Base-by-base conservation (phyloP, 2,888 invertebrate genomes). In the Agrypnus murinus region DNA sequence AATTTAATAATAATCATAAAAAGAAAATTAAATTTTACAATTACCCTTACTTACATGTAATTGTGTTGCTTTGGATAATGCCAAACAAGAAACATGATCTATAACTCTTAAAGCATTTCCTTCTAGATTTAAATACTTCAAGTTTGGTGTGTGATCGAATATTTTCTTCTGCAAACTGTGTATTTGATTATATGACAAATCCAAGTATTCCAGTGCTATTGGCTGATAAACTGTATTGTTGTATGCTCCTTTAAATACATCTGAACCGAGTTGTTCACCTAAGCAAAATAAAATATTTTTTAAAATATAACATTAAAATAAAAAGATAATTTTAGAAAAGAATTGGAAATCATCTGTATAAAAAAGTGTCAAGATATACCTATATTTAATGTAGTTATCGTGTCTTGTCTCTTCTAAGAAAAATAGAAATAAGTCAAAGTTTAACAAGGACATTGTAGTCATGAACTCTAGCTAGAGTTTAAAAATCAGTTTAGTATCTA, bases 221-320 rank as follows among this genome's bases (percentile, higher is more conserved):
- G 88, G 88, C 72, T 87, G 87, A 82, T 89, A 92, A 0, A 60
- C 64, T 15, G 84, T 84, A 64, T 87, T 84, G 70, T 87, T 87
- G 81, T 90, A 92, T 0, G 89, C 89, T 0, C 92, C 92, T 79
- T 90, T 90, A 83, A 92, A 92, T 67, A 91, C 88, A 76, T 91
- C 91, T 15, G 90, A 87, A 55, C 88, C 86, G 40, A 92, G 80
- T 43, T 89, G 88, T 65, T 91, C 90, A n/a, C 89, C 90, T 90
- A 81, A 19, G n/a, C n/a, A n/a, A n/a, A n/a, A n/a, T n/a, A n/a
- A n/a, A n/a, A n/a, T n/a, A n/a, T n/a, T n/a, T n/a, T n/a, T n/a
- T n/a, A n/a, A n/a, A n/a, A n/a, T n/a, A n/a, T n/a, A n/a, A n/a
- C n/a, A n/a, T n/a, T n/a, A n/a, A n/a, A n/a, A n/a, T n/a, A n/a